phyloP scores from a whole-genome alignment of 1,140 invertebrate species.

The Coelopa frigida region DNA sequence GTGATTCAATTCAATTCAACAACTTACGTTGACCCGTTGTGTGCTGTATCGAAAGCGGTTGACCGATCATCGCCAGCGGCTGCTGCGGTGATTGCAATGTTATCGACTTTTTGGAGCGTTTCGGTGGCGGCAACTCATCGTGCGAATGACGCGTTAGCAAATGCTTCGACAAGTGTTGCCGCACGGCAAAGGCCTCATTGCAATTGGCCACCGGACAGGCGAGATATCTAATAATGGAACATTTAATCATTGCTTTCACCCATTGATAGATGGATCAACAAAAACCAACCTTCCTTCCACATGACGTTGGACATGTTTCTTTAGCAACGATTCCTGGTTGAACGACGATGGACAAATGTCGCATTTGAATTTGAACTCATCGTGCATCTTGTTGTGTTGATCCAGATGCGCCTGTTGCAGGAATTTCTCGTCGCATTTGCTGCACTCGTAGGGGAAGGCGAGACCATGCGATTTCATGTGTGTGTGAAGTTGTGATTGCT shows the following conservation, averaged over 20 bases:
- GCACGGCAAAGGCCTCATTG: constrained; percentile 40
- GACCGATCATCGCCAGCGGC: constrained; percentile 36
- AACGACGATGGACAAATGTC: constrained; percentile 43
- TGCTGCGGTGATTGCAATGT: constrained; percentile 34
- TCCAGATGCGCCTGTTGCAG: constrained; percentile 41
- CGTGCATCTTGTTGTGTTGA: constrained; percentile 41
- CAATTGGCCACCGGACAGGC: constrained; percentile 41
- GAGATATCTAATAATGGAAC: constrained; percentile 34
- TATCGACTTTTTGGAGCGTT: constrained; percentile 39
- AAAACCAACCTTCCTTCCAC: constrained; percentile 30
- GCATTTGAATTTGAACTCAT: constrained; percentile 43
- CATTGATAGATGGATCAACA: not conserved
- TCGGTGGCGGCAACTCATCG: constrained; percentile 38
- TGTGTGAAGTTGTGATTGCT: constrained; percentile 42
- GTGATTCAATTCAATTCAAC: no score
- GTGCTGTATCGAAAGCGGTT: constrained; percentile 36
- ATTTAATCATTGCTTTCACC: no score
- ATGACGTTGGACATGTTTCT: constrained; percentile 43
- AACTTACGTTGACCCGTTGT: constrained; percentile 39
- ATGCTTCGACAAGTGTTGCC: constrained; percentile 43
- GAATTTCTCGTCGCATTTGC: constrained; percentile 43
- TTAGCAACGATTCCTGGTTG: constrained; percentile 41
- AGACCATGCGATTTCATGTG: constrained; percentile 43
- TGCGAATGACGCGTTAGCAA: constrained; percentile 41
- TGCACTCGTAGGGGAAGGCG: constrained; percentile 40